Percentiles rank a stretch among this genome's conserved stretches.
Evolutionary conservation across 2,888 invertebrate genomes (phyloP).

Genomic region (Holacanthella duospinosa): DNA sequence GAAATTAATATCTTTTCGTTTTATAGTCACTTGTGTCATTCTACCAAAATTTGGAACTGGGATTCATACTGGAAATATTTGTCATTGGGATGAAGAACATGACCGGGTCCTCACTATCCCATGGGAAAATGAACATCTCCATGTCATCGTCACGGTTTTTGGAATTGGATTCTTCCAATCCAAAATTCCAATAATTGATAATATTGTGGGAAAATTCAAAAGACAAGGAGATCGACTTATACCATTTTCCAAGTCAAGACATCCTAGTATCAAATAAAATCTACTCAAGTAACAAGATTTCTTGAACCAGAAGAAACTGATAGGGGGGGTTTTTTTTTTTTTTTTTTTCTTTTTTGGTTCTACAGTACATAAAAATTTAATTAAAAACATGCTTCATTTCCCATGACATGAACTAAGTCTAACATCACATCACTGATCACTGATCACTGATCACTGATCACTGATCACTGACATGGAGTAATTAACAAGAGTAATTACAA

Average conservation of each 20-base stretch:
- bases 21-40: background rate
- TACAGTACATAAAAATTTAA: no score
- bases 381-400: no score
- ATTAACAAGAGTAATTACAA: no score
- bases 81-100: background rate
- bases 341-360: no score
- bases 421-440: no score
- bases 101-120: background rate
- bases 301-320: no score
- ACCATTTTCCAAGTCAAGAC: background rate
- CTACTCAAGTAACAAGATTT: no score
- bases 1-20: background rate
- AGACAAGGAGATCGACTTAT: background rate
- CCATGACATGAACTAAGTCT: no score
- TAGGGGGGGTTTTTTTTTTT: no score
- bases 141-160: background rate
- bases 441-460: no score
- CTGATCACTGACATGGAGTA: no score
- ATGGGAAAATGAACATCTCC: background rate
- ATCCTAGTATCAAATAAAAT: no score
- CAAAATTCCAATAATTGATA: background rate
- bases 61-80: background rate
- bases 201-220: background rate
- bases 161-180: background rate
- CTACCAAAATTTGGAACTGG: background rate